A percentile compares a stretch with the other conserved stretches of the same genome.
These are phyloP conservation scores for Bergia puertoricense DNA, from an alignment of 92 coral and sea anemone species.

Conservation along the genomic window DNA sequence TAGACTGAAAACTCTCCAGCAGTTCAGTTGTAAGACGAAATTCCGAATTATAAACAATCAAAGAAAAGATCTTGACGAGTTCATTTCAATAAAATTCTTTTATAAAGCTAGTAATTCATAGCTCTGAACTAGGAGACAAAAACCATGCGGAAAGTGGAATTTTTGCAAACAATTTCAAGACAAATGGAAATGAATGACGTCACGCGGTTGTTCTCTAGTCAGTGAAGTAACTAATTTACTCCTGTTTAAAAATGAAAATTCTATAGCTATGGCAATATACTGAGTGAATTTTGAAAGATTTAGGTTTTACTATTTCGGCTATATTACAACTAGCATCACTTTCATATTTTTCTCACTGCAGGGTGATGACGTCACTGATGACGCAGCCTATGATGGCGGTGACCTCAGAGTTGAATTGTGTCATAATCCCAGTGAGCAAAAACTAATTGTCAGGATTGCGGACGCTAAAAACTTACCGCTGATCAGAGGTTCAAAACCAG, in stretches of 20 bases:
- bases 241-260: too few relatives aligned
- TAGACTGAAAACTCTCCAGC: too few relatives aligned
- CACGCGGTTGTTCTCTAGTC: too few relatives aligned
- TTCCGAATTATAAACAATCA: background rate
- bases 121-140: background rate
- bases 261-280: too few relatives aligned
- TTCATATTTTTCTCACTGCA: slow-evolving; percentile 4
- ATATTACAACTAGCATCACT: background rate
- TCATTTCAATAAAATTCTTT: too few relatives aligned
- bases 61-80: too few relatives aligned
- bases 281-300: too few relatives aligned
- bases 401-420: slow-evolving; percentile 34
- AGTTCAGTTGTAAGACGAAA: too few relatives aligned
- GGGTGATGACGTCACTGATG: slow-evolving; percentile 39
- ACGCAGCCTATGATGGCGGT: slow-evolving; percentile 4
- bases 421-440: slow-evolving; percentile 41
- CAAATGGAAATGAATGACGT: too few relatives aligned
- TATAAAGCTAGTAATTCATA: background rate
- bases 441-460: slow-evolving; percentile 34
- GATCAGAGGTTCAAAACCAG: slow-evolving; percentile 41
- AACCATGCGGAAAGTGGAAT: background rate
- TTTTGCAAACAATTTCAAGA: background rate
- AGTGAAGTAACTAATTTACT: too few relatives aligned
- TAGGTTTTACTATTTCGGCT: too few relatives aligned
- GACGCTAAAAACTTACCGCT: slow-evolving; percentile 37